These are phyloP conservation scores for Coelopa frigida DNA, from an alignment of 1,140 invertebrate species.

Conservation along the genomic window DNA sequence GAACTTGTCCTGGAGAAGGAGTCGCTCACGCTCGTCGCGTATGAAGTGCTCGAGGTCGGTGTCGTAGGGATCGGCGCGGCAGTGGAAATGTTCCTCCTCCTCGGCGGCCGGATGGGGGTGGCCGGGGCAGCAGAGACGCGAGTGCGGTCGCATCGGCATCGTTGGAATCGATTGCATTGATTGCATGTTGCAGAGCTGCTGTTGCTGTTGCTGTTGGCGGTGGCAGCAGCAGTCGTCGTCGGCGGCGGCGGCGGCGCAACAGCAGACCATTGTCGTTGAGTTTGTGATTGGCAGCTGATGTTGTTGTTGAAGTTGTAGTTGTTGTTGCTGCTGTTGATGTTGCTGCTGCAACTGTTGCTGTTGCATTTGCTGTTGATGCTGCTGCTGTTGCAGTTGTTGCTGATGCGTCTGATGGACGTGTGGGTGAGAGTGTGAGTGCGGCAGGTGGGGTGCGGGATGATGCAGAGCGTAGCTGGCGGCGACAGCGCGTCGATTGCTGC, in stretches of 20 bases:
- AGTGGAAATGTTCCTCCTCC: constrained; percentile 41
- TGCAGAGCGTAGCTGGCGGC: constrained; percentile 21
- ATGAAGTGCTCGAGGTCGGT: constrained; percentile 43
- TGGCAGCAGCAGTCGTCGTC: constrained; percentile 42
- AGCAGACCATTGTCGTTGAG: no score
- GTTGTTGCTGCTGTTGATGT: no score
- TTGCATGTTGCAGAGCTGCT: background rate
- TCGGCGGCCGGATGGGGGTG: constrained; percentile 41
- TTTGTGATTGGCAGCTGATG: no score
- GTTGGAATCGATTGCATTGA: constrained; percentile 1
- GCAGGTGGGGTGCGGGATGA: no score
- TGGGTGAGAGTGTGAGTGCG: no score
- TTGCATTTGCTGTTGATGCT: no score
- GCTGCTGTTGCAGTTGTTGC: no score
- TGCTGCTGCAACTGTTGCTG: no score
- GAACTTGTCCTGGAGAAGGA: constrained; percentile 41
- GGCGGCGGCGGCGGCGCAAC: constrained; percentile 35
- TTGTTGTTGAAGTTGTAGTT: no score
- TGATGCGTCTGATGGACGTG: no score
- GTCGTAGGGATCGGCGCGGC: constrained; percentile 30
- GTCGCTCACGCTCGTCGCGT: constrained; percentile 35
- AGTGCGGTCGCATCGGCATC: no score
- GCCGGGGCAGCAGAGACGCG: constrained; percentile 27
- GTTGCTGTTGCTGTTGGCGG: constrained; percentile 19
- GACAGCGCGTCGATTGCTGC: constrained; percentile 17